phyloP scores from a whole-genome alignment of 1,140 invertebrate genomes.

The Leptoteleia sp. region DNA sequence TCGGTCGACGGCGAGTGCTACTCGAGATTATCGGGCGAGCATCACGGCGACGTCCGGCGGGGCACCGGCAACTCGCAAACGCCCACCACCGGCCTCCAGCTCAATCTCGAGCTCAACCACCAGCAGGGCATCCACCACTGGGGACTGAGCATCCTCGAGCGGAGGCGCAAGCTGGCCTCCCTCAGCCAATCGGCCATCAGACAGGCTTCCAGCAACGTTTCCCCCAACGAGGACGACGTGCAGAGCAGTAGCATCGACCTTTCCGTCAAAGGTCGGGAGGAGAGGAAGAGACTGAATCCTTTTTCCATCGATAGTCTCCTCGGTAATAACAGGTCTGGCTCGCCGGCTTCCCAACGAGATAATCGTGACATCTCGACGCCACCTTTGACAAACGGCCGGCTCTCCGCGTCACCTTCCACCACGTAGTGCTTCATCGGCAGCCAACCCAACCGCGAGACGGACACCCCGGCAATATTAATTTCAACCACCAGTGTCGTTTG shows the following conservation, averaged over 20 bases:
- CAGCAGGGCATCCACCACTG: constrained; percentile 79
- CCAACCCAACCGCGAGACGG: constrained; percentile 23
- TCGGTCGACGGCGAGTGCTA: constrained; percentile 81
- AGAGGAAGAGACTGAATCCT: constrained; percentile 86
- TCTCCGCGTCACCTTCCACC: constrained; percentile 77
- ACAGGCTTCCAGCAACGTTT: constrained; percentile 64
- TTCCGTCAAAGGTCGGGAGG: constrained; percentile 81
- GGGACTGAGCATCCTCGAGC: constrained; percentile 77
- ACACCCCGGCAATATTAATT: constrained; percentile 23
- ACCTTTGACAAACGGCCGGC: constrained; percentile 71
- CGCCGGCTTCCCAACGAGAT: constrained; percentile 64
- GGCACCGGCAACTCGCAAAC: constrained; percentile 44
- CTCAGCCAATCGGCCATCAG: constrained; percentile 72
- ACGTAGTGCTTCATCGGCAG: constrained; percentile 73
- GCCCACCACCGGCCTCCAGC: constrained; percentile 61
- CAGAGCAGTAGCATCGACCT: constrained; percentile 79
- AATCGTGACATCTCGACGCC: constrained; percentile 71
- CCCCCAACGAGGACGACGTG: constrained; percentile 79
- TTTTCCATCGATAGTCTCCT: constrained; percentile 93
- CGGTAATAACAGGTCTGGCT: constrained; percentile 84
- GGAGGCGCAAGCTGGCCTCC: constrained; percentile 75
- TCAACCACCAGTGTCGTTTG: constrained; percentile 45
- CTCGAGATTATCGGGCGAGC: constrained; percentile 62
- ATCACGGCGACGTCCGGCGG: constrained; percentile 54
- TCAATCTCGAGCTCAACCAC: constrained; percentile 75